Evolutionary conservation across 64 coral and sea anemone species (phyloP), one percentile per base, ranked within the genome.

Genomic region (Acropora tenuis): DNA sequence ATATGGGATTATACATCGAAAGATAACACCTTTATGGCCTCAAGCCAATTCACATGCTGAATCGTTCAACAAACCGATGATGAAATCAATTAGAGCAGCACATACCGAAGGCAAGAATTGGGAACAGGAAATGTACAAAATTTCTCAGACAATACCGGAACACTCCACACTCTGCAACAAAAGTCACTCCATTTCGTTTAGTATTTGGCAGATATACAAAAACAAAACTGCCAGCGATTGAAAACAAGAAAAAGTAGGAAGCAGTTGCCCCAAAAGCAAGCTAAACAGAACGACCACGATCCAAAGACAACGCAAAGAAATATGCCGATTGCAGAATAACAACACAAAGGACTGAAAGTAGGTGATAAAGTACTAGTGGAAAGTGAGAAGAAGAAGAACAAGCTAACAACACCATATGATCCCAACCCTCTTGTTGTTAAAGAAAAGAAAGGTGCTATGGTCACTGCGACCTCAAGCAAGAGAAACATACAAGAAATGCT

Each of bases 1-100:
- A 41, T 86, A n/a, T 44, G 83, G 91, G 4, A 69, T 92, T 41
- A 5, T 7, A 58, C 91, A 92, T 43, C 12, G 83, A 15, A 78
- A 78, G 41, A 74, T 87, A 3, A 80, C 91, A 30, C 90, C 83
- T 13, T 76, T 50, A 46, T 77, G 87, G 53, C 87, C 82, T 44
- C 8, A 48, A 20, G 74, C 82, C 18, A 86, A 92, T 20, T 71
- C 43, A 7, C 74, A 92, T 17, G 63, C 53, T 5, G 90, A 87
- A 48, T 50, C 8, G 2, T 92, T 92, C 53, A 87, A 86, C 30
- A 30, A 30, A 30, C 30, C 82, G 8, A 50, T 92, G 20, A 87
- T 79, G 90, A 87, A 92, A 50, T 41, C 46, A 87, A 50, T 89
- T 0, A 19, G 59, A 52, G 12, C 42, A 13, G 82, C 83, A n/a